These are phyloP conservation scores for Allophyes oxyacanthae DNA, from an alignment of 2,888 invertebrate genomes.

Conservation along the genomic window DNA sequence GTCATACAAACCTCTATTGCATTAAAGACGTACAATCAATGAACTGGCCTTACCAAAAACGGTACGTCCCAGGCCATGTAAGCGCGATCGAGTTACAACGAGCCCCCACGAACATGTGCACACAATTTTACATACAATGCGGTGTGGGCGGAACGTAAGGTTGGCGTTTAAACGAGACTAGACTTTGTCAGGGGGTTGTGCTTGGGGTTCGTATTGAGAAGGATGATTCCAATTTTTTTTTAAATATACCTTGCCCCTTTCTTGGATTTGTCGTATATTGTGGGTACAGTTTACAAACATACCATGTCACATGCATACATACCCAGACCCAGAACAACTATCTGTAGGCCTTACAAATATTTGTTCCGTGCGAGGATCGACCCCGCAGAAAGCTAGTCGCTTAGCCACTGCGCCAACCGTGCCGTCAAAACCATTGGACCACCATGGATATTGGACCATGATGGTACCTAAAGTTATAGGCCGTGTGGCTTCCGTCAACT, in stretches of 20 bases:
- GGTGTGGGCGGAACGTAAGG: constrained; percentile 71
- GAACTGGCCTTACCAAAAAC: constrained; percentile 69
- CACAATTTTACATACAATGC: constrained; percentile 83
- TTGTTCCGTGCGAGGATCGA: too few relatives aligned
- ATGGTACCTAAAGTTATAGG: not conserved
- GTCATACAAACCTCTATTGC: constrained; percentile 39
- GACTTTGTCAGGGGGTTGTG: constrained; percentile 52
- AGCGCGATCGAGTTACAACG: constrained; percentile 70
- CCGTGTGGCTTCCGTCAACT: too few relatives aligned
- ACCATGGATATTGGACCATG: constrained; percentile 9
- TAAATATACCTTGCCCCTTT: too few relatives aligned
- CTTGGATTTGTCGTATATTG: too few relatives aligned
- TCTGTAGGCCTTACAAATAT: too few relatives aligned
- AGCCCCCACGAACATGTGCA: constrained; percentile 60
- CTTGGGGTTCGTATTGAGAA: constrained; percentile 32
- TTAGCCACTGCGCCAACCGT: too few relatives aligned
- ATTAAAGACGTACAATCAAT: constrained; percentile 53
- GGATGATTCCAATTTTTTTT: constrained; percentile 34
- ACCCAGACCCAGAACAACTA: too few relatives aligned
- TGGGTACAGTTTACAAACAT: too few relatives aligned
- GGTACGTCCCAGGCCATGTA: constrained; percentile 80
- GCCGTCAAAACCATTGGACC: too few relatives aligned
- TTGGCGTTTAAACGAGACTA: constrained; percentile 55
- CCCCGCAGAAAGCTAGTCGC: too few relatives aligned
- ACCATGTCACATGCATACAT: too few relatives aligned